A percentile compares a stretch with the other conserved stretches of the same genome.
Conservation (phyloP, 37 sponge, comb jelly and placozoan genomes). For the Halichondria panicea region DNA sequence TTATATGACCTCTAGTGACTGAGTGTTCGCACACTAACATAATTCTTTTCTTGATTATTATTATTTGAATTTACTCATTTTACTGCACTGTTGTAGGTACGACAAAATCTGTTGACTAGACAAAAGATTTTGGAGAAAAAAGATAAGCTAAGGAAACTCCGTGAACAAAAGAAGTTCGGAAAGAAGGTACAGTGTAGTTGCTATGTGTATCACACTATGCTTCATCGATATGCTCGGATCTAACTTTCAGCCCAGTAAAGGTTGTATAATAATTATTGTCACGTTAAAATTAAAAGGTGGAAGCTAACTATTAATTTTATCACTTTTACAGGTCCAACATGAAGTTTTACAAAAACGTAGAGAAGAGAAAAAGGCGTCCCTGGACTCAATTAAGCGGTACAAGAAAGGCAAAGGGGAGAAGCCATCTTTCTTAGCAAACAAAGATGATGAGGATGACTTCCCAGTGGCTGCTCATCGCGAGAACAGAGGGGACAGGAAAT, state of each 20-base stretch:
- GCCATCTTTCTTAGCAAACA: slow-evolving; percentile 46
- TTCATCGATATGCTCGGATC: not conserved
- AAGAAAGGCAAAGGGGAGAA: slow-evolving; percentile 67
- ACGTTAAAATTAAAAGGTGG: not conserved
- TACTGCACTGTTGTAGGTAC: slow-evolving; percentile 45
- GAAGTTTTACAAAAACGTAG: slow-evolving; percentile 69
- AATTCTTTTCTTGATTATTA: not conserved
- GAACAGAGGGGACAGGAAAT: too few relatives aligned
- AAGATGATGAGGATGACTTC: slow-evolving; percentile 15
- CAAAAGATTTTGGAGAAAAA: slow-evolving; percentile 73
- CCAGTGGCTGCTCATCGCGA: slow-evolving; percentile 26
- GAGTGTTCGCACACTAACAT: too few relatives aligned
- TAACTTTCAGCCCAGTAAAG: too few relatives aligned
- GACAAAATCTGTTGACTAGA: slow-evolving; percentile 74
- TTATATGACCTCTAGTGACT: too few relatives aligned
- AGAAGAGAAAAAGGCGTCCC: slow-evolving; percentile 58
- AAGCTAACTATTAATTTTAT: not conserved
- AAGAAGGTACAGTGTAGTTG: slow-evolving; percentile 75
- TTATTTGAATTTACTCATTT: not conserved
- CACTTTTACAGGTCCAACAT: slow-evolving; percentile 57
- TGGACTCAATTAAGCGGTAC: slow-evolving; percentile 63
- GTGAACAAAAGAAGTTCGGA: slow-evolving; percentile 87
- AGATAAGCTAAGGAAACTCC: slow-evolving; percentile 86
- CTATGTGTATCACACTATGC: not conserved
- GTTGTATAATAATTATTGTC: not conserved